These are phyloP conservation scores for Botia kubotai DNA, from an alignment of 2,797 vertebrate genomes.

Conservation along the genomic window DNA sequence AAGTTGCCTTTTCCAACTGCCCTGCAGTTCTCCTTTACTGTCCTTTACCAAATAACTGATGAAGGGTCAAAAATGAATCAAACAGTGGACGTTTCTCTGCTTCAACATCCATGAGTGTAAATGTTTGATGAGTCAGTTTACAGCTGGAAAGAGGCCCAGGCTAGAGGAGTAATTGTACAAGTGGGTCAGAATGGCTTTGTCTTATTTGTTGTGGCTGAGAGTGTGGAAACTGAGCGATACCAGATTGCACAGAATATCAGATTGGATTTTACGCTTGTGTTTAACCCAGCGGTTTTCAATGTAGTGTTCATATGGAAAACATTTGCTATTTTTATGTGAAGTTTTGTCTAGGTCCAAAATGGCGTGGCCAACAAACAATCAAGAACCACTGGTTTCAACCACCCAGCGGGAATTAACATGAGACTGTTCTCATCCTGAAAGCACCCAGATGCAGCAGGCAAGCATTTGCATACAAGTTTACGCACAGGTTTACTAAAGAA, in stretches of 20 bases:
- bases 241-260: not conserved
- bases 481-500: not conserved
- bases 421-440: too few relatives aligned
- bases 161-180: slow-evolving; percentile 27
- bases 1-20: not conserved
- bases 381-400: too few relatives aligned
- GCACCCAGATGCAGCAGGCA: not conserved
- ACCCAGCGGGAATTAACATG: not conserved
- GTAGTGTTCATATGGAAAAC: too few relatives aligned
- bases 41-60: not conserved
- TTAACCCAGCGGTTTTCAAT: not conserved
- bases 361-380: too few relatives aligned
- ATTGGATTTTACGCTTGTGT: not conserved
- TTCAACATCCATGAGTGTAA: not conserved
- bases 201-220: slow-evolving; percentile 33
- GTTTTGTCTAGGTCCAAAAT: too few relatives aligned
- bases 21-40: not conserved
- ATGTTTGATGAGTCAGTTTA: slow-evolving; percentile 15
- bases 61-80: not conserved
- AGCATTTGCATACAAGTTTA: not conserved
- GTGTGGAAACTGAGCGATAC: not conserved
- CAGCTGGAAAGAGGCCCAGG: not conserved
- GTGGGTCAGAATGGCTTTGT: slow-evolving; percentile 30
- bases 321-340: too few relatives aligned
- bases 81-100: not conserved